These are phyloP conservation scores for Stenopsyche tienmushanensis DNA, from an alignment of 1,140 invertebrate species.

Conservation along the genomic window DNA sequence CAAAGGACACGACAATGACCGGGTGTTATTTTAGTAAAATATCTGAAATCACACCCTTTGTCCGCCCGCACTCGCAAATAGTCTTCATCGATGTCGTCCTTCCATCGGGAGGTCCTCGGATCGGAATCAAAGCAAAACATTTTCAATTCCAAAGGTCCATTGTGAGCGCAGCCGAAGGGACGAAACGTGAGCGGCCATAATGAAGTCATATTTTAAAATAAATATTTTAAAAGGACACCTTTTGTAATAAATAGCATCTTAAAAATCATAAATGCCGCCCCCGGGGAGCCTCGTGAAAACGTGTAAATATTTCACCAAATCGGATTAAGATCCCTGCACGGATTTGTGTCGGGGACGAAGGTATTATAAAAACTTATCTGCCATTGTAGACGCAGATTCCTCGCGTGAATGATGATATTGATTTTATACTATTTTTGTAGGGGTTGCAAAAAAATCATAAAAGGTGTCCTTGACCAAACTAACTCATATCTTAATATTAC, in stretches of 20 bases:
- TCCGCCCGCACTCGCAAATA: neutral
- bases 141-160: neutral
- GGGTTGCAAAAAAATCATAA: no score
- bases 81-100: neutral
- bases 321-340: constrained; percentile 7
- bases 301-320: constrained; percentile 27
- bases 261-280: constrained; percentile 8
- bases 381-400: no score
- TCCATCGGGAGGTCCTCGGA: neutral
- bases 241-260: constrained; percentile 18
- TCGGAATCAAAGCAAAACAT: neutral
- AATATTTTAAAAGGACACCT: constrained; percentile 15
- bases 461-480: no score
- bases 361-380: no score
- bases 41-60: neutral
- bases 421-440: no score
- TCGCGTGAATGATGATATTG: no score
- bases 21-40: neutral
- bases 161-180: neutral
- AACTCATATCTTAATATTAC: no score
- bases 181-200: constrained; percentile 23
- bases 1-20: neutral
- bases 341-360: neutral
- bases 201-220: constrained; percentile 13
- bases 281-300: constrained; percentile 10